Base-by-base conservation (phyloP, 2,113 vertebrate genomes). In the Rousettus leschenaultii region DNA sequence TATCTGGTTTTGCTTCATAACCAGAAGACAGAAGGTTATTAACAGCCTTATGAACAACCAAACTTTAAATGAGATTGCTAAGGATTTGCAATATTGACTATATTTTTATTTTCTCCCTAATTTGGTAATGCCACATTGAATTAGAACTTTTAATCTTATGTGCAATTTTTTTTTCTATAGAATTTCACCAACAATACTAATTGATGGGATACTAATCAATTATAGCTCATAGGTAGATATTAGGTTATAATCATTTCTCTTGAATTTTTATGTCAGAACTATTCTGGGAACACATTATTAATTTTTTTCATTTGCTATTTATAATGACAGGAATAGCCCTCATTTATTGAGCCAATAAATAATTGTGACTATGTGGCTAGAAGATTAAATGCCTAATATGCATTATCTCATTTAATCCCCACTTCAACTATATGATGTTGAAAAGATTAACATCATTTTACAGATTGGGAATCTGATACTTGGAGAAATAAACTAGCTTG, bases 211-310 rank as follows among this genome's bases (percentile, higher is more conserved):
- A 18, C 0, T 63, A 83, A 78, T 84, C 78, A 93, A 71, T 55
- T 94, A 45, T 48, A 66, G 5, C 33, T 79, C 65, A 68, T 63
- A 87, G 68, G 24, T n/a, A 90, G 43, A 55, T 91, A 83, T 70
- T 93, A 96, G 35, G 35, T 57, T 61, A n/a, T 83, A 43, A 89
- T 79, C 63, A 96, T 95, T 93, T 95, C 45, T 84, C 53, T 80
- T 88, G 66, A 85, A 65, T 80, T 97, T 96, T 78, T 61, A 96
- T 88, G 51, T 57, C 68, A 77, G 26, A 13, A n/a, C 38, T 79
- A 48, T 78, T 95, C 65, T 73, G 48, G 83, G 61, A 93, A 55
- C 21, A 55, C 33, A 53, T 85, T 92, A 53, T 88, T 92, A 94
- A 85, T 77, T 93, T 93, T 91, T 16, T 43, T 70, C 22, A 84